Evolutionary conservation across 2,113 vertebrate species (phyloP), one percentile per base, ranked within the genome.

Genomic region (Charadrius vociferus): DNA sequence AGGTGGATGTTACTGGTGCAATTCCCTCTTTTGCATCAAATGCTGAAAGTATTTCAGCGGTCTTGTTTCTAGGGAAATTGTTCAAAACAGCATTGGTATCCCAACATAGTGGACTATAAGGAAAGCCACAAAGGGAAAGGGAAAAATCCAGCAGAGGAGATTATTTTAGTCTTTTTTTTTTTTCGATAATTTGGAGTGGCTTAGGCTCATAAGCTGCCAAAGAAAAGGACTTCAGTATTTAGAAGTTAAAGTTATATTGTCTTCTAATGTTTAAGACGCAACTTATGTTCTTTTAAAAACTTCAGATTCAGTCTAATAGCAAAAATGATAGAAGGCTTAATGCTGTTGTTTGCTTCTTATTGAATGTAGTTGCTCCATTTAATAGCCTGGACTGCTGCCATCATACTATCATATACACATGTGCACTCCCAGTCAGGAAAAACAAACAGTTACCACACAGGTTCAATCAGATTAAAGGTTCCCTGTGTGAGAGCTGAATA

Each of bases 301-400:
- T 92, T 93, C 70, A 32, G 19, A 20, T 71, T 78, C 71, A 50
- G 26, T 36, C 66, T 82, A 91, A 94, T 73, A 95, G 62, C 55
- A 93, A 87, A 93, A 91, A 82, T 29, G 4, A 73, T 80, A 82
- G 83, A 73, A 67, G 45, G 49, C 73, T 93, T 86, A 93, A 91
- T 86, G 72, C 71, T 8, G 15, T 74, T 94, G 81, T 96, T 95
- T 93, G 74, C 81, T 93, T 81, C 87, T 74, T 83, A 91, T 72
- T 96, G 87, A 88, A 95, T 80, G 79, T 88, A 63, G 89, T 90
- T 90, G 58, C 91, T 96, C 37, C 47, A 21, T 85, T 95, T 96
- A 93, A 93, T 94, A 93, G 74, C 81, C 94, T 97, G 96, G 96
- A 88, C 47, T 96, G 74, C 67, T 96, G 94, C 94, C 95, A 92